These are phyloP conservation scores for Atta cephalotes DNA, from an alignment of 1,140 invertebrate species.

Conservation along the genomic window DNA sequence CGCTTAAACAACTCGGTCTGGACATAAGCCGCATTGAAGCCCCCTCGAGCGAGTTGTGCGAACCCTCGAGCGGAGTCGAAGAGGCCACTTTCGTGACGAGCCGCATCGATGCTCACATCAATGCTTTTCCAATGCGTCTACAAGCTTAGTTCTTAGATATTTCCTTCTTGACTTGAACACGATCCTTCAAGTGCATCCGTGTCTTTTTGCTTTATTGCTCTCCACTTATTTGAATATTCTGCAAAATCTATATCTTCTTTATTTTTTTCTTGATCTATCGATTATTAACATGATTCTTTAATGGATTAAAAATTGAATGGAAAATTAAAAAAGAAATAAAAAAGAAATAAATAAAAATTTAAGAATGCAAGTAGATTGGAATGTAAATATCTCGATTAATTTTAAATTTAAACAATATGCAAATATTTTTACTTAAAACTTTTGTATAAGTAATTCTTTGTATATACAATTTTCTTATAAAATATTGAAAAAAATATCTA, in stretches of 20 bases:
- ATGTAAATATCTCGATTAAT: slow-evolving; percentile 16
- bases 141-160: slow-evolving; percentile 50
- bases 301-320: background rate
- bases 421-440: background rate
- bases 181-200: slow-evolving; percentile 41
- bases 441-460: background rate
- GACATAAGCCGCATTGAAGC: slow-evolving; percentile 73
- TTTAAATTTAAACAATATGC: background rate
- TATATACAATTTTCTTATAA: background rate
- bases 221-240: slow-evolving; percentile 26
- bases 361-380: background rate
- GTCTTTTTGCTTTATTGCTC: slow-evolving; percentile 27
- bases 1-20: slow-evolving; percentile 82
- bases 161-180: slow-evolving; percentile 22
- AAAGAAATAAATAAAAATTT: background rate
- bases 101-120: slow-evolving; percentile 61
- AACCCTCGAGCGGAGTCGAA: slow-evolving; percentile 70
- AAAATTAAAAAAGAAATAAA: background rate
- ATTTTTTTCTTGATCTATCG: background rate
- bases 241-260: background rate
- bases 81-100: slow-evolving; percentile 71
- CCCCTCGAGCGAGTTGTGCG: slow-evolving; percentile 75
- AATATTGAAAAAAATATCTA: background rate
- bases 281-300: slow-evolving; percentile 5
- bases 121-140: slow-evolving; percentile 68